These are phyloP conservation scores for Sylvietta virens DNA, from an alignment of 2,113 vertebrate species.

Conservation along the genomic window DNA sequence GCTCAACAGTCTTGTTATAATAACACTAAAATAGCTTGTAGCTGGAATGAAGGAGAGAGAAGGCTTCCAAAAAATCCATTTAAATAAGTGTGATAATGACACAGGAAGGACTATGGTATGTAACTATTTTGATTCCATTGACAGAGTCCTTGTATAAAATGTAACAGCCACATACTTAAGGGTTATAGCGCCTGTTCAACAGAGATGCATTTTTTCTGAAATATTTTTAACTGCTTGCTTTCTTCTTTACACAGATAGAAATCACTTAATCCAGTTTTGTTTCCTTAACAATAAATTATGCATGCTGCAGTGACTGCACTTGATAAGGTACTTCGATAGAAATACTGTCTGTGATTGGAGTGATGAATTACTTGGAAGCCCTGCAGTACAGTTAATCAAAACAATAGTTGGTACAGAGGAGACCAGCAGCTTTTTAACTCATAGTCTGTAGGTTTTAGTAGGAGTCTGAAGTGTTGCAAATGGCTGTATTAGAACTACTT, in stretches of 20 bases:
- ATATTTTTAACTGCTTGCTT: constrained; percentile 7
- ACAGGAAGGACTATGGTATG: neutral
- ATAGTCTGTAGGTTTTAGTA: neutral
- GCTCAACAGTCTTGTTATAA: neutral
- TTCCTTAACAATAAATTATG: constrained; percentile 6
- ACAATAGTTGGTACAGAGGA: neutral
- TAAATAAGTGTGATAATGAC: constrained; percentile 31
- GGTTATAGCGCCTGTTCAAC: neutral
- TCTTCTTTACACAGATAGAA: neutral
- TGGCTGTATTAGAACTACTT: neutral
- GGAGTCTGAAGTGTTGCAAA: neutral
- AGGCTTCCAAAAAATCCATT: neutral
- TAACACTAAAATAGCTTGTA: neutral
- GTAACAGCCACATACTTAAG: neutral
- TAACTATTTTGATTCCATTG: neutral
- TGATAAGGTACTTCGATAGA: neutral
- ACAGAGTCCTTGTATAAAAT: neutral
- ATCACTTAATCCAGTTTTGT: constrained; percentile 33
- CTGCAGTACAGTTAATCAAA: neutral
- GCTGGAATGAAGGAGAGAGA: neutral
- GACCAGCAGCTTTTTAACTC: neutral
- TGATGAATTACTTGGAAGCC: neutral
- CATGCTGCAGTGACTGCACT: neutral
- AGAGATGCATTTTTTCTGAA: neutral
- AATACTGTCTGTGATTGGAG: constrained; percentile 8